Evolutionary conservation across 1,140 invertebrate genomes (phyloP).

Genomic region (Brevipalpus yothersi): DNA sequence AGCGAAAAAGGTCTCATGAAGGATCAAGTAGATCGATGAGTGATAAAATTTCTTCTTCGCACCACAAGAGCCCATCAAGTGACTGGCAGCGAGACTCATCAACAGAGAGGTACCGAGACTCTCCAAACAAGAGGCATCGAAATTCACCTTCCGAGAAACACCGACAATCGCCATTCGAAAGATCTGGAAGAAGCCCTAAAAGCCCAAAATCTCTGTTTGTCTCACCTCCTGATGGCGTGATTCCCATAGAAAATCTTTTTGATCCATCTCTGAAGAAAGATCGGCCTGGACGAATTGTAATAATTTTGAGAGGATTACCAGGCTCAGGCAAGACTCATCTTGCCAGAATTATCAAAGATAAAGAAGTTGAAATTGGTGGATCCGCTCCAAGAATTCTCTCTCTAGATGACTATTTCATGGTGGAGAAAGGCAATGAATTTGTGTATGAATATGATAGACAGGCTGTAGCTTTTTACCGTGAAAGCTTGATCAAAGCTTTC

Average conservation of each 20-base stretch:
- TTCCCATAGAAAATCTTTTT: constrained; percentile 55
- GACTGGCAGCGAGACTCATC: background rate
- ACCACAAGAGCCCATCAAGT: background rate
- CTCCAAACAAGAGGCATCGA: background rate
- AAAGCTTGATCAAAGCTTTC: constrained; percentile 62
- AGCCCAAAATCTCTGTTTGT: background rate
- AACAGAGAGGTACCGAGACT: background rate
- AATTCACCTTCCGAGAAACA: background rate
- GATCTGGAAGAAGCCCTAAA: background rate
- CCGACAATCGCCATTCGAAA: background rate
- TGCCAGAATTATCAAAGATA: constrained; percentile 62
- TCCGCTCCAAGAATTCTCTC: constrained; percentile 64
- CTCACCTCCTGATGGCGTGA: constrained; percentile 14
- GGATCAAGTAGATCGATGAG: background rate
- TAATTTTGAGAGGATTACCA: constrained; percentile 66
- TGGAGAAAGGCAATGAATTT: constrained; percentile 52
- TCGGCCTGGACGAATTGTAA: constrained; percentile 53
- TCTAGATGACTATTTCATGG: constrained; percentile 85
- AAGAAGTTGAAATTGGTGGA: constrained; percentile 44
- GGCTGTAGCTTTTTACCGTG: constrained; percentile 52
- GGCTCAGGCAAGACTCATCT: constrained; percentile 70
- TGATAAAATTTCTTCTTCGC: background rate
- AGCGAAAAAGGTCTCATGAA: background rate
- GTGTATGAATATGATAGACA: constrained; percentile 71
- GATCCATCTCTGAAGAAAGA: constrained; percentile 39